A percentile compares a stretch with the other conserved stretches of the same genome.
Evolutionary conservation across 2,888 invertebrate genomes (phyloP).

Genomic region (Dilophus febrilis): DNA sequence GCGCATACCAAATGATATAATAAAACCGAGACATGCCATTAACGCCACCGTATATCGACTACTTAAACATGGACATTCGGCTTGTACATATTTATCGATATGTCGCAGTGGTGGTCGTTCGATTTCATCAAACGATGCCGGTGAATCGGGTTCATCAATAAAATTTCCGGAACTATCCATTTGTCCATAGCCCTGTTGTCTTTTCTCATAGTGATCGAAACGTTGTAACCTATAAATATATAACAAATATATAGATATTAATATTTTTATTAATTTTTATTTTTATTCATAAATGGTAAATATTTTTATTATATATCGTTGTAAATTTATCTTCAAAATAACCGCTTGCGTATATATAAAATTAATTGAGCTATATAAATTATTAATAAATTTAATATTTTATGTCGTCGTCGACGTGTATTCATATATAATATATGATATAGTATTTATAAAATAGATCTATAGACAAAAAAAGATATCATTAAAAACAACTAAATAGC

Average conservation of each 20-base stretch:
- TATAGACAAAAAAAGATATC: no score
- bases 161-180: constrained; percentile 14
- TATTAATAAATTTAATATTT: no score
- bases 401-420: no score
- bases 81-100: constrained; percentile 73
- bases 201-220: constrained; percentile 3
- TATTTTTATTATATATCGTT: no score
- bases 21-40: constrained; percentile 74
- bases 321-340: no score
- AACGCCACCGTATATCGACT: constrained; percentile 78
- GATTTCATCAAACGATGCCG: constrained; percentile 65
- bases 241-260: not conserved
- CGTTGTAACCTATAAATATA: constrained; percentile 2
- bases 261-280: constrained; percentile 7
- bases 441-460: no score
- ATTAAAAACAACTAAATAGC: no score
- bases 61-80: constrained; percentile 71
- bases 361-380: no score
- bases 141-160: constrained; percentile 45
- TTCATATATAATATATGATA: no score
- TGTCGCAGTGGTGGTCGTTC: constrained; percentile 70
- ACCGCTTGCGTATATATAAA: no score
- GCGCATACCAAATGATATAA: constrained; percentile 94
- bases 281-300: no score
- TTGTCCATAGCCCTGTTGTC: constrained; percentile 16